These are phyloP conservation scores for Actinernus sp. DNA, from an alignment of 92 coral and sea anemone genomes.

Conservation along the genomic window DNA sequence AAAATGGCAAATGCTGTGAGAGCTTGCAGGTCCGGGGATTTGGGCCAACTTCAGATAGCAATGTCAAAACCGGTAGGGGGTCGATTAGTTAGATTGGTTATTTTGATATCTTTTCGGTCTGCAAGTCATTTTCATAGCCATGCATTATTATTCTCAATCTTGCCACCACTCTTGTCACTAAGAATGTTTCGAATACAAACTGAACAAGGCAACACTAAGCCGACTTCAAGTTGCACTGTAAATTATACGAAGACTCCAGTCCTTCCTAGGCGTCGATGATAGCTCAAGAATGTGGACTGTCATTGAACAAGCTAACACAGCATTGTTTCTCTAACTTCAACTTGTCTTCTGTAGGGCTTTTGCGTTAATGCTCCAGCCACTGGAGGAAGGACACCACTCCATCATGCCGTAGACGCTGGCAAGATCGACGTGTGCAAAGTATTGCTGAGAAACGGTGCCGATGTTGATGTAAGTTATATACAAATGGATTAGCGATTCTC, in stretches of 20 bases:
- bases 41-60: constrained; percentile 62
- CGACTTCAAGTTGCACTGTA: too few relatives aligned
- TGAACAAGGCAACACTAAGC: too few relatives aligned
- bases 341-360: constrained; percentile 59
- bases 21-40: constrained; percentile 83
- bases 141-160: too few relatives aligned
- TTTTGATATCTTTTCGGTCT: constrained; percentile 2
- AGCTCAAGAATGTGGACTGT: constrained; percentile 28
- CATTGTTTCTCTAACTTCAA: neutral
- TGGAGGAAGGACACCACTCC: constrained; percentile 83
- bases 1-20: constrained; percentile 44
- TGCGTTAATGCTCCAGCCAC: constrained; percentile 63
- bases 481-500: neutral
- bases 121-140: constrained; percentile 2
- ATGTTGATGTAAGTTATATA: constrained; percentile 87
- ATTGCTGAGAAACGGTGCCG: constrained; percentile 78
- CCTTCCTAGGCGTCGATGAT: neutral
- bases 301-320: neutral
- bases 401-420: constrained; percentile 80
- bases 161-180: too few relatives aligned
- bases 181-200: too few relatives aligned
- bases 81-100: neutral
- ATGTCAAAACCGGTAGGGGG: constrained; percentile 72
- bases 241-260: too few relatives aligned
- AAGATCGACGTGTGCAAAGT: constrained; percentile 70